phyloP scores from a whole-genome alignment of 1,140 invertebrate species.

The Maniola jurtina region DNA sequence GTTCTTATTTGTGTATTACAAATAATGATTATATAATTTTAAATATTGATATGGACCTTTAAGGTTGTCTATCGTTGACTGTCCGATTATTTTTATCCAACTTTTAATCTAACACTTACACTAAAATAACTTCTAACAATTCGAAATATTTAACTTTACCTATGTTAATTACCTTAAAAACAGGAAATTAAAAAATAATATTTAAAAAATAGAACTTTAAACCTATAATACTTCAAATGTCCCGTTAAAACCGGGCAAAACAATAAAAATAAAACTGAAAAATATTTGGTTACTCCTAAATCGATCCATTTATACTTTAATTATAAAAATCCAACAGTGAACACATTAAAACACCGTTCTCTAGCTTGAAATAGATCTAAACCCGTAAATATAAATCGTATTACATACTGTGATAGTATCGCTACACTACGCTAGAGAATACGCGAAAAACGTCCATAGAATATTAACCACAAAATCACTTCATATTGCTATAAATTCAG shows the following conservation, averaged over 20 bases:
- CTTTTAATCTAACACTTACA: conserved; percentile 58
- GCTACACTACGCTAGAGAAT: conserved; percentile 41
- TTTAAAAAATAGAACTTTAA: conserved; percentile 42
- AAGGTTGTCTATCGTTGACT: conserved; percentile 63
- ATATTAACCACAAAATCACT: conserved; percentile 37
- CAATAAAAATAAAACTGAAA: conserved; percentile 28
- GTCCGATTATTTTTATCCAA: conserved; percentile 46
- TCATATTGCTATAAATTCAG: conserved; percentile 44
- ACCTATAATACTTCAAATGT: conserved; percentile 72
- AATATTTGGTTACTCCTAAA: conserved; percentile 59
- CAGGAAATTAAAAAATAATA: conserved; percentile 43
- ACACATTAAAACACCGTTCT: conserved; percentile 65
- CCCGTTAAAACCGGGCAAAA: conserved; percentile 70
- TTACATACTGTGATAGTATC: conserved; percentile 65
- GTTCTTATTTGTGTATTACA: conserved; percentile 71
- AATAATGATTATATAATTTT: conserved; percentile 73
- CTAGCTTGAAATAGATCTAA: conserved; percentile 67
- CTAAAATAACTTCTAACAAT: conserved; percentile 55
- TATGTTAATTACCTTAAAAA: conserved; percentile 38
- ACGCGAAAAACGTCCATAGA: conserved; percentile 41
- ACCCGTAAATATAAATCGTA: conserved; percentile 73
- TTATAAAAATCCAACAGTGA: conserved; percentile 59
- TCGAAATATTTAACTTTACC: conserved; percentile 55
- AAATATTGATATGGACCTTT: conserved; percentile 77
- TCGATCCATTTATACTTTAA: conserved; percentile 44